Base-by-base conservation (phyloP, 1,140 invertebrate genomes). In the Ladona fulva region DNA sequence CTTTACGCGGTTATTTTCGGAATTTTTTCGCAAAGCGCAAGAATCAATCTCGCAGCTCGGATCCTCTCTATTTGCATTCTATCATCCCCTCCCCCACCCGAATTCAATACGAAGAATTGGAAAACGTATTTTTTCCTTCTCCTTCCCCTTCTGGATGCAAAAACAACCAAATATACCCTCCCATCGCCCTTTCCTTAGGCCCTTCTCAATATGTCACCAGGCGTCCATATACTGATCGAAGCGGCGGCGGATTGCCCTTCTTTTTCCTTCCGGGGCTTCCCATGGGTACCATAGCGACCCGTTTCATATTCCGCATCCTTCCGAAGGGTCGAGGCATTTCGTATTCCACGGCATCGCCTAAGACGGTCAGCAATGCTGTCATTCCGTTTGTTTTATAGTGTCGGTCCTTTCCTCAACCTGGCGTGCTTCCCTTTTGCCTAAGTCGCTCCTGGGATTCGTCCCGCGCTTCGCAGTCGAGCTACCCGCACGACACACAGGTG, bases 321-420 rank as follows among this genome's bases (percentile, higher is more conserved):
- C 52, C 52, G 12, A 66, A 66, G 52, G 52, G 52, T 66, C 52
- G 52, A 22, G 52, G 14, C n/a, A 66, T 66, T 66, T 66, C 52
- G 52, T 66, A 66, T 66, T 66, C 52, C 52, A 66, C 3, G n/a
- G 3, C 52, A 66, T 66, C 52, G 52, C 52, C 52, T 66, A 66
- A 66, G 52, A 66, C 52, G 52, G 52, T 66, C 52, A 66, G 52
- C 52, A 66, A 22, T 66, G 52, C 52, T 66, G 52, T 66, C 52
- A 66, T 66, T 66, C n/a, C 52, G 52, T 66, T 66, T 66, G 52
- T 66, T 66, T 66, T 66, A 66, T 66, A 22, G 52, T 66, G 16
- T 12, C 44, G n/a, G n/a, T n/a, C n/a, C 29, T 8, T 5, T 22
- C 52, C n/a, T 66, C 52, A 66, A 66, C 52, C 52, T 66, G 52